Conservation (phyloP, 2,113 vertebrate species). For the Megaleporinus macrocephalus region DNA sequence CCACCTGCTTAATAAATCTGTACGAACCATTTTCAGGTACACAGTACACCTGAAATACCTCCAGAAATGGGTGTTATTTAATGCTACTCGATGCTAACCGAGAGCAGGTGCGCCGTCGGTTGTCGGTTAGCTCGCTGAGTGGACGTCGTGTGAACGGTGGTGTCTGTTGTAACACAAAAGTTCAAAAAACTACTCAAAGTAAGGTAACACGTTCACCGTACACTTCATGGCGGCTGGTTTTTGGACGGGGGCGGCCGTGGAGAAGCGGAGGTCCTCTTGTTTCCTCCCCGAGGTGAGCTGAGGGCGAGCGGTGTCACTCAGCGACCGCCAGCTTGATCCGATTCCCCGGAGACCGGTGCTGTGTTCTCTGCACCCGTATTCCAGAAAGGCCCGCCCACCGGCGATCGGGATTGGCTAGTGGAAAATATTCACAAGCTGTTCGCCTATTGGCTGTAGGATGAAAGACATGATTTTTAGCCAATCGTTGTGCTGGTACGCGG, state of each 20-base stretch:
- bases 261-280: conserved; percentile 29
- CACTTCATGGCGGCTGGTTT: conserved; percentile 39
- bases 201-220: conserved; percentile 30
- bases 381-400: background rate
- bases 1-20: background rate
- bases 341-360: conserved; percentile 6
- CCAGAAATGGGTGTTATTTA: background rate
- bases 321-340: conserved; percentile 28
- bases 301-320: conserved; percentile 45
- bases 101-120: background rate
- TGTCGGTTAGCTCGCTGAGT: background rate
- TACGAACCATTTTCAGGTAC: background rate
- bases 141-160: background rate
- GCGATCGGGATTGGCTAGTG: background rate
- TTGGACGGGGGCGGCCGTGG: conserved; percentile 23
- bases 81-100: background rate
- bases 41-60: background rate
- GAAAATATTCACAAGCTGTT: background rate
- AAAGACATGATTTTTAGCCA: background rate
- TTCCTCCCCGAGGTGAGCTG: background rate
- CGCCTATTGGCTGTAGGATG: background rate
- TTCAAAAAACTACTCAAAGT: conserved; percentile 24
- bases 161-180: background rate
- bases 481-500: background rate
- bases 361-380: background rate